Evolutionary conservation across 2,888 invertebrate genomes (phyloP).

Genomic region (Ommatoiulus sabulosus): DNA sequence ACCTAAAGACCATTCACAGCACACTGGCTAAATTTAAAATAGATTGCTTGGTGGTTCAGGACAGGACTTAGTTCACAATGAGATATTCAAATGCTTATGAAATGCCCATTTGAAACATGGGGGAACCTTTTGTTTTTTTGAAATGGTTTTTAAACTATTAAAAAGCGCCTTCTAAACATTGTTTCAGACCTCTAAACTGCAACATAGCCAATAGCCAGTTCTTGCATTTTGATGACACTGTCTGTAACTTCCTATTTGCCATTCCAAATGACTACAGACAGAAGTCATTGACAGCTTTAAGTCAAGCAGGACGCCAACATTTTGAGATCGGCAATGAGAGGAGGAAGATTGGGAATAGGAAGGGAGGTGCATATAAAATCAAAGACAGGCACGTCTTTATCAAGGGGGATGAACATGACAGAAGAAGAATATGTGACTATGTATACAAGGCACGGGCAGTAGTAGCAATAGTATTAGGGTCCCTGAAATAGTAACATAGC

Average conservation of each 20-base stretch:
- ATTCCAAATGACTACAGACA: background rate
- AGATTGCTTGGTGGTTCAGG: too few species aligned
- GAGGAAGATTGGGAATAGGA: background rate
- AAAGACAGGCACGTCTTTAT: conserved; percentile 40
- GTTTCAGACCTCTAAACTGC: background rate
- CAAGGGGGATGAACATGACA: background rate
- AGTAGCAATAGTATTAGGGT: conserved; percentile 42
- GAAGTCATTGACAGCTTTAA: background rate
- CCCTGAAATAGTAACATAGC: conserved; percentile 43
- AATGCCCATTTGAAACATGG: too few species aligned
- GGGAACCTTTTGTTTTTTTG: too few species aligned
- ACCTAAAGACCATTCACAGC: too few species aligned
- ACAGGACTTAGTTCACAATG: too few species aligned
- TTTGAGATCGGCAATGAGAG: background rate
- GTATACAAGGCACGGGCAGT: conserved; percentile 47
- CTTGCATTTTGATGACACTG: background rate
- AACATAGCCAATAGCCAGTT: background rate
- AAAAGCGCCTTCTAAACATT: background rate
- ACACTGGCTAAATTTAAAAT: too few species aligned
- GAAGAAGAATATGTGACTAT: conserved; percentile 29
- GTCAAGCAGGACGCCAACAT: background rate
- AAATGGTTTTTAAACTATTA: too few species aligned
- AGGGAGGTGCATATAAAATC: background rate
- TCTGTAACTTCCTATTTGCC: background rate
- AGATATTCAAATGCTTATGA: too few species aligned